Base-by-base conservation (phyloP, 2,888 invertebrate species). In the Choristoneura rosaceana region DNA sequence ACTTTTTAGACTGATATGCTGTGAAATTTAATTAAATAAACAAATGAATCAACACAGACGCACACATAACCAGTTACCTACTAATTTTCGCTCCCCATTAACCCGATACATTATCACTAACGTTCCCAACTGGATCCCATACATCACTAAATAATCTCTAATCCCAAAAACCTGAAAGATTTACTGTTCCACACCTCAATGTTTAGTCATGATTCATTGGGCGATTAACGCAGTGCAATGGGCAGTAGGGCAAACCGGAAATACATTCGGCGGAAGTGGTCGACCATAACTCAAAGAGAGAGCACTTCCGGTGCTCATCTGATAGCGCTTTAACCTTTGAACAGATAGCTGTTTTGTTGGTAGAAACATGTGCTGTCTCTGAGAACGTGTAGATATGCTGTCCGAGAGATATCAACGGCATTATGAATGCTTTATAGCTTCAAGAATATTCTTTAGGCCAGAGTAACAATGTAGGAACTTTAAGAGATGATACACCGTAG, bases 191-290 rank as follows among this genome's bases (percentile, higher is more conserved):
- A 73, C 68, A 73, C 73, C 73, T 73, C 69, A 70, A 87, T 90
- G 90, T 91, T 91, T 90, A 90, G 85, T 79, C 77, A 88, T 91
- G 91, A 91, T 91, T 87, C 87, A 91, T 90, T 88, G 87, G 82
- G 83, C 85, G 88, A 90, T 90, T 90, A 90, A 85, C 87, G 84
- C 87, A 82, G 79, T 75, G 78, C 84, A 84, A 86, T 84, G 79
- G 79, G 80, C 79, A 78, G 78, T 76, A 75, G 81, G 82, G 82
- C 82, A 83, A 79, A 85, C 82, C 87, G 92, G 92, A 92, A 89
- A 90, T 89, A 89, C 90, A 89, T 84, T 82, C 84, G 77, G 84
- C 91, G 93, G 93, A 93, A 85, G 89, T 84, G 90, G 88, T 85
- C 82, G 82, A 85, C 88, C 89, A 89, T 94, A 92, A 93, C 83